These are phyloP conservation scores for Rhingia campestris DNA, from an alignment of 2,888 invertebrate species.

Conservation along the genomic window DNA sequence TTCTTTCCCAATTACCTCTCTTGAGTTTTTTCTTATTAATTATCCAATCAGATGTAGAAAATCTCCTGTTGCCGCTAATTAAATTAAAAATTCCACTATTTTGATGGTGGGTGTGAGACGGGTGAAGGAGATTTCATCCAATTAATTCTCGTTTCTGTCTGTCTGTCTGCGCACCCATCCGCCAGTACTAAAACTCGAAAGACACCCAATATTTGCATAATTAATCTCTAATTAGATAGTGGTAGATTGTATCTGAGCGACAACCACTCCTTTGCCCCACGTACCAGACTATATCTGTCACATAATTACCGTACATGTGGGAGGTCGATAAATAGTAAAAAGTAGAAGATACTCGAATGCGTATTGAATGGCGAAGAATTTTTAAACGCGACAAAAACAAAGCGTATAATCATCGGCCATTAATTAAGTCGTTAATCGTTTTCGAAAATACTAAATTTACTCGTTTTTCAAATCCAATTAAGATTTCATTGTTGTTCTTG, in stretches of 20 bases:
- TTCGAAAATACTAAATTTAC: slow-evolving; percentile 24
- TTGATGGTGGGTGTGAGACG: slow-evolving; percentile 4
- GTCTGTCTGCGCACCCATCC: slow-evolving; percentile 9
- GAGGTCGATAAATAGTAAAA: slow-evolving; percentile 43
- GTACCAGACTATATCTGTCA: slow-evolving; percentile 13
- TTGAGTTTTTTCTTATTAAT: slow-evolving; percentile 15
- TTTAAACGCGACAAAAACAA: slow-evolving; percentile 29
- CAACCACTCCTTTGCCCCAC: not conserved
- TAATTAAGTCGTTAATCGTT: slow-evolving; percentile 65
- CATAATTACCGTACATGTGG: slow-evolving; percentile 58
- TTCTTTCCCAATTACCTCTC: not conserved
- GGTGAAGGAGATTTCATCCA: slow-evolving; percentile 35
- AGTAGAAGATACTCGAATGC: slow-evolving; percentile 9
- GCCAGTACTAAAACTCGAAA: slow-evolving; percentile 25
- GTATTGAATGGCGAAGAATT: slow-evolving; percentile 8
- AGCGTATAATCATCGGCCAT: slow-evolving; percentile 32
- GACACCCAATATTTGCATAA: slow-evolving; percentile 70
- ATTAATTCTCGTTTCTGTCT: slow-evolving; percentile 45
- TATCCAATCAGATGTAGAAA: slow-evolving; percentile 21
- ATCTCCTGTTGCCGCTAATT: slow-evolving; percentile 45
- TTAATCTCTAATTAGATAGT: slow-evolving; percentile 71
- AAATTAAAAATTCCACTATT: slow-evolving; percentile 45
- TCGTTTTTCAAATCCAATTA: not conserved
- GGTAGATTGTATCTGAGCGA: slow-evolving; percentile 58
- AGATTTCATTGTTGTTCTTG: slow-evolving; percentile 1